Conservation (phyloP, 2,113 vertebrate genomes). For the Bambusicola thoracicus region DNA sequence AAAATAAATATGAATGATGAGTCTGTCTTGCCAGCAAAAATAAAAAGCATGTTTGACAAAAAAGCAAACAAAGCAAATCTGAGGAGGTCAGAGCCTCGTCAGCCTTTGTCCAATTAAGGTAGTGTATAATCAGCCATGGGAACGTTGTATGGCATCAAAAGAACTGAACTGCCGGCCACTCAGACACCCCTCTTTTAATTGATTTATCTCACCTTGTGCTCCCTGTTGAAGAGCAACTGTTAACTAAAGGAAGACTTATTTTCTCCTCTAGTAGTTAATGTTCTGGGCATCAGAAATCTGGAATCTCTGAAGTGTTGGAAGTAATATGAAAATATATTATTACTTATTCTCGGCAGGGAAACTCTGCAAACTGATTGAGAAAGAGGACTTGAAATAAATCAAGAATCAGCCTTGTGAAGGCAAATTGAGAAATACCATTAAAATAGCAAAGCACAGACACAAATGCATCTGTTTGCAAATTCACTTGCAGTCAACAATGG, state of each 20-base stretch:
- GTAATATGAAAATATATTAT: slow-evolving; percentile 23
- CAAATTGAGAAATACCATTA: background rate
- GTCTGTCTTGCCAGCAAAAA: background rate
- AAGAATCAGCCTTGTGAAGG: background rate
- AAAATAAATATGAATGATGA: slow-evolving; percentile 36
- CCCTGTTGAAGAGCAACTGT: slow-evolving; percentile 20
- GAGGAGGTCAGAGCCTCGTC: background rate
- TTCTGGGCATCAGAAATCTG: slow-evolving; percentile 27
- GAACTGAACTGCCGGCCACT: background rate
- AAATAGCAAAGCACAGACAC: background rate
- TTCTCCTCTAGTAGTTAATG: slow-evolving; percentile 32
- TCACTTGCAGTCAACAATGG: background rate
- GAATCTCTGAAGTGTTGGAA: slow-evolving; percentile 36
- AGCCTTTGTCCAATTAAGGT: background rate
- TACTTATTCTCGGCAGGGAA: slow-evolving; percentile 27
- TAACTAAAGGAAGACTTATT: slow-evolving; percentile 39
- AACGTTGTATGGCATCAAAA: background rate
- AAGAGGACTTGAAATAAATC: slow-evolving; percentile 12
- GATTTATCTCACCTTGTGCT: slow-evolving; percentile 20
- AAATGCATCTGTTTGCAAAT: background rate
- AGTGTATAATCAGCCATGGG: background rate
- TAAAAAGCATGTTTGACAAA: background rate
- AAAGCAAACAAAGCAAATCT: background rate
- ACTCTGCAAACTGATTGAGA: slow-evolving; percentile 9
- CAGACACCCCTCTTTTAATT: background rate